Percentiles rank a stretch among this genome's conserved stretches.
Evolutionary conservation across 2,888 invertebrate species (phyloP).

Genomic region (Macrosoma leucophasiata): DNA sequence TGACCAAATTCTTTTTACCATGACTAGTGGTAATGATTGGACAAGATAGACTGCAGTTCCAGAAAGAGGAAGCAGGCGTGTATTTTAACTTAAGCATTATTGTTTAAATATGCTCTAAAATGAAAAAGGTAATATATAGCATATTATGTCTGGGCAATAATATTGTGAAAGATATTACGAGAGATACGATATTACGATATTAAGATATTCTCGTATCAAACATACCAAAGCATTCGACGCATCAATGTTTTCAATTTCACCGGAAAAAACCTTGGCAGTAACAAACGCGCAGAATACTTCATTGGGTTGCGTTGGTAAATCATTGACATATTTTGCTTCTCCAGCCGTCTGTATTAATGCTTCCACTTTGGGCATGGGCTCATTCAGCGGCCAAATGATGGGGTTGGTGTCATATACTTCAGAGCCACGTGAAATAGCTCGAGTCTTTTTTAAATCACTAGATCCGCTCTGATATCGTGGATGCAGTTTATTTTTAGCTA

Average conservation of each 20-base stretch:
- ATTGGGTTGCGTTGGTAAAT: constrained; percentile 71
- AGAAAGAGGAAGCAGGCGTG: no score
- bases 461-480: constrained; percentile 69
- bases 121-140: no score
- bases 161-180: no score
- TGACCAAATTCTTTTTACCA: no score
- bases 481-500: constrained; percentile 58
- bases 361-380: constrained; percentile 80
- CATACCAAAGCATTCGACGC: constrained; percentile 78
- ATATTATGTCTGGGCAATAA: no score
- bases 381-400: constrained; percentile 78
- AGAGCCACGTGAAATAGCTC: constrained; percentile 77
- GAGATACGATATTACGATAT: no score
- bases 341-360: constrained; percentile 78
- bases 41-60: no score
- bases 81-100: no score
- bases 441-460: constrained; percentile 53
- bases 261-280: constrained; percentile 65
- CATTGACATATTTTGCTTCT: constrained; percentile 80
- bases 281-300: constrained; percentile 83
- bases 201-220: no score
- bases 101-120: no score
- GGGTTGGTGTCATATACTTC: constrained; percentile 80
- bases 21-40: no score
- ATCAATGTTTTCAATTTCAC: constrained; percentile 77